Percentiles rank a stretch among this genome's conserved stretches.
Evolutionary conservation across 2,113 vertebrate species (phyloP).

Genomic region (Lepus timidus): DNA sequence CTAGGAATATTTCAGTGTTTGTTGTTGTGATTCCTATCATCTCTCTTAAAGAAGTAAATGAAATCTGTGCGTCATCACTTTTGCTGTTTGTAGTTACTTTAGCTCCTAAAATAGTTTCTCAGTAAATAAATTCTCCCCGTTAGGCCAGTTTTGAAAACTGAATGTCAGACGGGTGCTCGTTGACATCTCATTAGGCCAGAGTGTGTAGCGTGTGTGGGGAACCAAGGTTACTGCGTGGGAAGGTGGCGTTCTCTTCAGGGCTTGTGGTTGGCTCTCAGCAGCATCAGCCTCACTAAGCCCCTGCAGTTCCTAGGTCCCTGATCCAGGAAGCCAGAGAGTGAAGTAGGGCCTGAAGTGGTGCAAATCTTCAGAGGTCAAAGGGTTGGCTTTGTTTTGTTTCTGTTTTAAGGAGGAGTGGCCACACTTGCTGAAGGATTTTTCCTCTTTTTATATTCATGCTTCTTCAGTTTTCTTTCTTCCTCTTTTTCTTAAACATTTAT

Average conservation of each 20-base stretch:
- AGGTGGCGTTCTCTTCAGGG: background rate
- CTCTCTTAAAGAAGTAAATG: slow-evolving; percentile 29
- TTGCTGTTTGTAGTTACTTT: background rate
- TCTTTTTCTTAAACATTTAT: too few relatives aligned
- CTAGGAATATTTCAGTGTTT: background rate
- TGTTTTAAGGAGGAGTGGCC: background rate
- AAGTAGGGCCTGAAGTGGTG: background rate
- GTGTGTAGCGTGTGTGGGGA: too few relatives aligned
- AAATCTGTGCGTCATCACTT: slow-evolving; percentile 12
- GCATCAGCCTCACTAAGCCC: background rate
- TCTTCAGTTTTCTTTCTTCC: background rate
- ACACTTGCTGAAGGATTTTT: background rate
- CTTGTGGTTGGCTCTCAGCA: background rate
- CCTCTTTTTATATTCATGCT: background rate
- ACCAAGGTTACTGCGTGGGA: background rate
- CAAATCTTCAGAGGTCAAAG: background rate
- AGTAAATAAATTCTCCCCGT: background rate
- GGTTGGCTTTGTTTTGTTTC: background rate
- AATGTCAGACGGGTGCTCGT: background rate
- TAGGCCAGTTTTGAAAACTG: background rate
- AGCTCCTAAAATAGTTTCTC: background rate
- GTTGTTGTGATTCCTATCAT: background rate
- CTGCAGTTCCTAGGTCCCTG: background rate
- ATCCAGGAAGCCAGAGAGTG: background rate
- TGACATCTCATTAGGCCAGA: background rate